Evolutionary conservation across 2,113 vertebrate genomes (phyloP).

Genomic region (Gymnarchus niloticus): DNA sequence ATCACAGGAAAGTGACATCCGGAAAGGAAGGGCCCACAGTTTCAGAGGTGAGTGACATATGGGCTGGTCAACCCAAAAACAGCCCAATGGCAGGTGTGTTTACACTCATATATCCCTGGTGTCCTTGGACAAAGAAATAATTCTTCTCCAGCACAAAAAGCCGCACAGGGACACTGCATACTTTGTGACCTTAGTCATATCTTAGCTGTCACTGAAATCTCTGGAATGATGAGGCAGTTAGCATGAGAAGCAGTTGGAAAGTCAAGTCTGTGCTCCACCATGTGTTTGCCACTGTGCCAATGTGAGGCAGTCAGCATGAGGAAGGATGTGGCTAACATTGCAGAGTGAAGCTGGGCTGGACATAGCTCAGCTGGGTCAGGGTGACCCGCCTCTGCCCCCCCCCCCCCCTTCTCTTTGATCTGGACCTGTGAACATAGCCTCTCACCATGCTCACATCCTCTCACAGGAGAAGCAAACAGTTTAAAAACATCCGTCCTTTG

Average conservation of each 20-base stretch:
- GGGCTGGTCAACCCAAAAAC: not conserved
- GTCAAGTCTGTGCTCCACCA: not conserved
- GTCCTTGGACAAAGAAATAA: not conserved
- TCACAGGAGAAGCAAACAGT: not conserved
- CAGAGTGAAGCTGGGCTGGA: too few relatives aligned
- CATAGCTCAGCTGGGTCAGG: not conserved
- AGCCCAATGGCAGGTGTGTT: not conserved
- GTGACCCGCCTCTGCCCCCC: not conserved
- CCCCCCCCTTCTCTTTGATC: not conserved
- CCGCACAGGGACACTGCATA: not conserved
- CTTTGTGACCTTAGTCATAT: not conserved
- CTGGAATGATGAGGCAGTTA: not conserved
- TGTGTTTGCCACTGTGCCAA: not conserved
- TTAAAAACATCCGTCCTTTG: not conserved
- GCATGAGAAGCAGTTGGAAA: not conserved
- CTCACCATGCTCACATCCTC: not conserved
- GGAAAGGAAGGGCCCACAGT: not conserved
- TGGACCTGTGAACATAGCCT: not conserved
- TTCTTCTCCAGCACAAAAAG: not conserved
- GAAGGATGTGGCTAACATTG: not conserved
- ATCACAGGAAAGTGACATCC: too few relatives aligned
- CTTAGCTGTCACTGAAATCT: not conserved
- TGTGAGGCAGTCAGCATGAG: not conserved
- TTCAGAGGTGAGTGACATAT: too few relatives aligned
- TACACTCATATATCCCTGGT: not conserved